phyloP scores from a whole-genome alignment of 1,140 invertebrate genomes.

The Penaeus chinensis region DNA sequence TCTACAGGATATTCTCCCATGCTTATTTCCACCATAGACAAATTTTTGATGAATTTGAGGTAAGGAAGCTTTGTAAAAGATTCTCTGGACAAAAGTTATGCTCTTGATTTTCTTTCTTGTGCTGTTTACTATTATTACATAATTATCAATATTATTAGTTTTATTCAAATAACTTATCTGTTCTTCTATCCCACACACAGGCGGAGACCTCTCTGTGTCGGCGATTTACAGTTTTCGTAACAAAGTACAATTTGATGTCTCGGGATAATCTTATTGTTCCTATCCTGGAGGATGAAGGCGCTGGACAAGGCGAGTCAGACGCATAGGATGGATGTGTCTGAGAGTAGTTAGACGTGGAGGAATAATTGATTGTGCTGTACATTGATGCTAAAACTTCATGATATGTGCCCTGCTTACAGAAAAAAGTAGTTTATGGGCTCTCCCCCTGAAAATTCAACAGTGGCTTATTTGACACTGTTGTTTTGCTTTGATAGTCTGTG shows the following conservation, averaged over 20 bases:
- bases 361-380: conserved; percentile 2
- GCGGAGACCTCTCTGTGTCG: conserved; percentile 94
- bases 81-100: neutral
- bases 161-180: conserved; percentile 34
- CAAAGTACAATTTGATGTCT: conserved; percentile 98
- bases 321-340: conserved; percentile 35
- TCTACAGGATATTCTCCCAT: conserved; percentile 99
- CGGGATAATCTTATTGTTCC: conserved; percentile 99
- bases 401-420: neutral
- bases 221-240: conserved; percentile 97
- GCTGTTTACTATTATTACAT: neutral
- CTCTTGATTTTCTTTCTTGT: neutral
- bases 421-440: no score
- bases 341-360: neutral
- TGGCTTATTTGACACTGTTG: no score
- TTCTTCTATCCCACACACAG: conserved; percentile 68
- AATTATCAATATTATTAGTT: neutral
- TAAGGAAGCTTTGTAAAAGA: conserved; percentile 62
- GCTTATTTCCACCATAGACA: conserved; percentile 98
- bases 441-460: no score
- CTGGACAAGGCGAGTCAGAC: conserved; percentile 53
- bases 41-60: conserved; percentile 98
- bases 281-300: conserved; percentile 77
- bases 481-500: no score
- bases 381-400: neutral